Base-by-base conservation (phyloP, 2,113 vertebrate species). In the Neolamprologus cancellatus region DNA sequence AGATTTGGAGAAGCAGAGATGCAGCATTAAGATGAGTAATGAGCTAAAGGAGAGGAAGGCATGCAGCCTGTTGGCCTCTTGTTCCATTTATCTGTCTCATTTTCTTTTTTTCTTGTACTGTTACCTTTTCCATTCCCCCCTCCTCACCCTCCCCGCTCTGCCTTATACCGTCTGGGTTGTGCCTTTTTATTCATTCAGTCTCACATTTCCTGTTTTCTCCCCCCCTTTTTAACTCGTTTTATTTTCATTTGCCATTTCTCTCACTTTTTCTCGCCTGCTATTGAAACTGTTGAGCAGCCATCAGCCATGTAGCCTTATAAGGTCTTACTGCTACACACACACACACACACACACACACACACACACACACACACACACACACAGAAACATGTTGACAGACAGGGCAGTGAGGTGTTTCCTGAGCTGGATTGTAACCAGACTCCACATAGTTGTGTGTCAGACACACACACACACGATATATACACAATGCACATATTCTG, bases 241-340 rank as follows among this genome's bases (percentile, higher is more conserved):
- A n/a, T 79, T 79, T 64, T 41, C 18, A 8, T 48, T 84, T 11
- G 36, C 66, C 39, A 71, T 10, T 0, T 17, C 36, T 3, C 34
- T 28, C 61, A n/a, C 39, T 44, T 15, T 41, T 44, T 44, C 14
- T 17, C 3, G 7, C 34, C 64, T 41, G n/a, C 41, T 66, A 3
- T 81, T 85, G 52, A 74, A 81, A 80, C 78, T 83, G 30, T 64
- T 84, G 64, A 81, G 34, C 79, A 83, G 55, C 32, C 82, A 50
- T 78, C 53, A 55, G 53, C 53, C 54, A 57, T 57, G 18, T 71
- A 52, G 61, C 94, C 94, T 93, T 95, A 94, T 94, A 96, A 83
- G 93, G 95, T 79, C 81, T 88, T 61, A 66, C 59, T 89, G 86
- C 91, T 61, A 76, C 86, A n/a, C n/a, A n/a, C 84, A 25, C 20